Percentiles rank a stretch among this genome's conserved stretches.
Evolutionary conservation across 2,888 invertebrate species (phyloP).

Genomic region (Sympetrum striolatum): DNA sequence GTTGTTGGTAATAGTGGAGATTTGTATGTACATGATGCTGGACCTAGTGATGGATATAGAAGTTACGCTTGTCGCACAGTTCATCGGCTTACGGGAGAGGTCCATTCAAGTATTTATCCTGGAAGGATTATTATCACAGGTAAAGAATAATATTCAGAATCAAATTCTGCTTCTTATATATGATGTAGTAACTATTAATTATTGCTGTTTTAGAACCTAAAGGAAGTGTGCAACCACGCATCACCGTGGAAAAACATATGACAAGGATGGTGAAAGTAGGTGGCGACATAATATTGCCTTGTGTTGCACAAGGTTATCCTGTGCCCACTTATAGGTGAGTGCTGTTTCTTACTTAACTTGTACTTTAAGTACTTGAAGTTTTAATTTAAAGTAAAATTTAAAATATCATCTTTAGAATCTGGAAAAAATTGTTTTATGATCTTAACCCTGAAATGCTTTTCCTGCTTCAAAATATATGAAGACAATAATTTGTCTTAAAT

Average conservation of each 20-base stretch:
- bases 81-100: conserved; percentile 77
- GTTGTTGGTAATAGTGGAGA: conserved; percentile 78
- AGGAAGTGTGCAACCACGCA: conserved; percentile 75
- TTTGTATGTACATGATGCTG: conserved; percentile 81
- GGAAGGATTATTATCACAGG: conserved; percentile 72
- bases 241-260: conserved; percentile 75
- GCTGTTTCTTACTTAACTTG: conserved; percentile 18
- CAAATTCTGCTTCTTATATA: not conserved
- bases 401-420: not conserved
- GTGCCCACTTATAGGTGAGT: conserved; percentile 77
- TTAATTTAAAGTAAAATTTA: not conserved
- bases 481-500: too few relatives aligned
- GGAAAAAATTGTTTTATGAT: not conserved
- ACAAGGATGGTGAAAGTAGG: conserved; percentile 72
- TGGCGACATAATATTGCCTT: conserved; percentile 76
- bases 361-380: too few relatives aligned
- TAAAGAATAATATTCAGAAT: conserved; percentile 48
- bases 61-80: conserved; percentile 83
- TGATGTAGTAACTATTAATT: not conserved
- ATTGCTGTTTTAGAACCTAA: conserved; percentile 70
- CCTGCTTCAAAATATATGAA: too few relatives aligned
- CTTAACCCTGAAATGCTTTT: not conserved
- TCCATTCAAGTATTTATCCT: conserved; percentile 73
- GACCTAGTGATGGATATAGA: conserved; percentile 78
- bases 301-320: conserved; percentile 82